These are phyloP conservation scores for Athene cunicularia DNA, from an alignment of 2,113 vertebrate genomes.

Conservation along the genomic window DNA sequence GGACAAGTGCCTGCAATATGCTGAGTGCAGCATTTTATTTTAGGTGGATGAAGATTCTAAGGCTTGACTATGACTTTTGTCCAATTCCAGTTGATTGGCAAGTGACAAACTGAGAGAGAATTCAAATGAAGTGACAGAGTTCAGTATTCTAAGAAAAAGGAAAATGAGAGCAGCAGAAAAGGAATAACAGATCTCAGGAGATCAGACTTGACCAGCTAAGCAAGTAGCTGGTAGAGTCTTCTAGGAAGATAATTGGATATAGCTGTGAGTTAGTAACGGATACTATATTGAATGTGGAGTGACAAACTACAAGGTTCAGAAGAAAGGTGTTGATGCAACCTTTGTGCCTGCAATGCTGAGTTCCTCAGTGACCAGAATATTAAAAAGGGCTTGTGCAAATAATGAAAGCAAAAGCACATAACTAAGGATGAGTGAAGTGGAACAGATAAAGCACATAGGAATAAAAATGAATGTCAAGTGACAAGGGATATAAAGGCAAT, in stretches of 20 bases:
- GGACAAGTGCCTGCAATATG: background rate
- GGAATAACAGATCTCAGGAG: background rate
- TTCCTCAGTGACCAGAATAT: background rate
- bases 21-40: background rate
- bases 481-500: background rate
- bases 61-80: background rate
- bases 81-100: background rate
- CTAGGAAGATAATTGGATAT: background rate
- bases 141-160: background rate
- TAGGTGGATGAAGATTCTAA: background rate
- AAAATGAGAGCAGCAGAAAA: background rate
- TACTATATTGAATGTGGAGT: background rate
- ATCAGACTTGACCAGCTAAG: background rate
- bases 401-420: background rate
- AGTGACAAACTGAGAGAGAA: background rate
- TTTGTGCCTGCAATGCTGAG: background rate
- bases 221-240: background rate
- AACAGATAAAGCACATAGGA: background rate
- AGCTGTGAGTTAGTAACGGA: background rate
- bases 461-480: background rate
- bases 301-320: background rate
- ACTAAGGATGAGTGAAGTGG: background rate
- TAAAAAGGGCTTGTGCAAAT: background rate
- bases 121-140: background rate
- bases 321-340: background rate